These are phyloP conservation scores for Bujurquina vittata DNA, from an alignment of 2,113 vertebrate genomes.

Conservation along the genomic window DNA sequence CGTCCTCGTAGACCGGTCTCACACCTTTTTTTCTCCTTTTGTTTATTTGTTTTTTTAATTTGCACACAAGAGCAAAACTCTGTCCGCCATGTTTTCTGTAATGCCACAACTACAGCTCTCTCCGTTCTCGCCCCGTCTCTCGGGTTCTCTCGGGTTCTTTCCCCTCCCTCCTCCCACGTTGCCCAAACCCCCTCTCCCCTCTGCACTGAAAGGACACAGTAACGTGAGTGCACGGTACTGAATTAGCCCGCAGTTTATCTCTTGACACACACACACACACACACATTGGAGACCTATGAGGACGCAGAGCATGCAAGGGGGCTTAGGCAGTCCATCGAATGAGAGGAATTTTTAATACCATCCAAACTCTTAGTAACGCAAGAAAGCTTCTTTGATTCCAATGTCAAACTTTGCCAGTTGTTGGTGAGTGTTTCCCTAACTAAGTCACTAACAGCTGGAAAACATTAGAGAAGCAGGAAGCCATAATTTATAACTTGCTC, in stretches of 20 bases:
- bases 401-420: slow-evolving; percentile 11
- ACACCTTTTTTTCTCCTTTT: background rate
- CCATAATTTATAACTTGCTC: background rate
- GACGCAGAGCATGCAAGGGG: background rate
- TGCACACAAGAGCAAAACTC: slow-evolving; percentile 9
- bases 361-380: slow-evolving; percentile 1
- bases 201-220: slow-evolving; percentile 60
- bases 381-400: slow-evolving; percentile 24
- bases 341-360: background rate
- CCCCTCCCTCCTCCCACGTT: slow-evolving; percentile 56
- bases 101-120: slow-evolving; percentile 39
- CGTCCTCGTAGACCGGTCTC: background rate
- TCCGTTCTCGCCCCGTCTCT: slow-evolving; percentile 51
- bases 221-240: slow-evolving; percentile 71
- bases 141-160: slow-evolving; percentile 24
- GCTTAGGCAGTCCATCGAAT: slow-evolving; percentile 33
- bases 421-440: background rate
- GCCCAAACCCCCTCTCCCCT: slow-evolving; percentile 43
- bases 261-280: slow-evolving; percentile 1
- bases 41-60: background rate
- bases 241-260: slow-evolving; percentile 70
- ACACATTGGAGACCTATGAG: background rate
- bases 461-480: background rate
- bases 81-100: slow-evolving; percentile 20
- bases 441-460: background rate